Base-by-base conservation (phyloP, 2,113 vertebrate species). In the Piaya cayana region DNA sequence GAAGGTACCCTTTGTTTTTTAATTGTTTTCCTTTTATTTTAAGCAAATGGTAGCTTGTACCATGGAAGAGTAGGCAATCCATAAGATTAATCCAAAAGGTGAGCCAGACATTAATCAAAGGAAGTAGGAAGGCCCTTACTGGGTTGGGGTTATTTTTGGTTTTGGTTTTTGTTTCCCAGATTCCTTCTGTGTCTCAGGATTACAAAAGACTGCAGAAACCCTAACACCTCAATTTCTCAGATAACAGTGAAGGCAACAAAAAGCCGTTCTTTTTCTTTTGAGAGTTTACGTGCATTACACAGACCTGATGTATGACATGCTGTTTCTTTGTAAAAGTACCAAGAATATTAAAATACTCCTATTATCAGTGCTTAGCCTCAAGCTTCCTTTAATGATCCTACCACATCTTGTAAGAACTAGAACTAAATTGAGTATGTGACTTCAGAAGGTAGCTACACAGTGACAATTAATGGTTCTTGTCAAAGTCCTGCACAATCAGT, bases 351-450 rank as follows among this genome's bases (percentile, higher is more conserved):
- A 97, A 97, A 97, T 95, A 93, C 50, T 96, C 63, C 90, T 91
- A 96, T 97, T 97, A 97, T 95, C 91, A 95, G 75, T 97, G 92
- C 92, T 97, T 98, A 97, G 96, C 97, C 97, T 96, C 93, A 91
- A 98, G 97, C 97, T 96, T 97, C 64, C 85, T 97, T 97, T 98
- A 98, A 98, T 98, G 97, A 97, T 97, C 92, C 76, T 95, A 89
- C 91, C 79, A 94, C 80, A 88, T 98, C 93, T 97, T 97, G 76
- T 90, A 97, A 96, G 95, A 97, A 95, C 82, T 93, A 95, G 79
- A 77, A 96, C 81, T 96, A 97, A 97, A 97, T 97, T 85, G 75
- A 97, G 88, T 97, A 83, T 96, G 53, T 95, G 79, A 97, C 89
- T 97, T 98, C 91, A 98, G 96, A 96, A 96, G 72, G 86, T 95